Base-by-base conservation (phyloP, 2,888 invertebrate genomes). In the Cerceris rybyensis region DNA sequence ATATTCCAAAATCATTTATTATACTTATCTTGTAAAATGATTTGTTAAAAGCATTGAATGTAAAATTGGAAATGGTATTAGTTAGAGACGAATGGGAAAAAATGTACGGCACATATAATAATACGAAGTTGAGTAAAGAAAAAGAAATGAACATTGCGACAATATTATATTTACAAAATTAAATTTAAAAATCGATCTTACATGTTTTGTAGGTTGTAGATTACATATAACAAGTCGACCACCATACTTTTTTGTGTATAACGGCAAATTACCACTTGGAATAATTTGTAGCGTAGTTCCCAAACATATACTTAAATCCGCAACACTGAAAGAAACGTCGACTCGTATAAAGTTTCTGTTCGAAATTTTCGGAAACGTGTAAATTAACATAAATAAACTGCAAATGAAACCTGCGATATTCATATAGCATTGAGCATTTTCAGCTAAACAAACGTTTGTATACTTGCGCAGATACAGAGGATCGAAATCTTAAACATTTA, bases 211-310 rank as follows among this genome's bases (percentile, higher is more conserved):
- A n/a, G 97, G 96, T 92, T 99, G 99, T 68, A 99, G 93, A 93
- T 99, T 99, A 81, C 99, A 97, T 87, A 99, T 97, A 16, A 97
- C 97, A 67, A 99, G 93, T 91, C 96, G 96, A 5, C 98, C 98
- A 39, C 96, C 96, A 91, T 96, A 96, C 91, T 97, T 97, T 86
- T 96, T 96, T 78, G 96, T 96, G 89, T 95, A 95, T 49, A 98
- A 92, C 5, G 99, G 99, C 84, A 99, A 93, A 92, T 97, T 98
- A 13, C 98, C 99, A 93, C 98, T 98, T 54, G 99, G 99, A 82
- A 98, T 94, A 86, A 99, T 99, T 94, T 99, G 99, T 66, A 99
- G 93, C 6, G 99, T 98, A n/a, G 99, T 98, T 46, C 99, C 99
- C 80, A 99, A 93, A 87, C 98, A 97, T 88, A 99, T 96, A 92